Conservation (phyloP, 2,888 invertebrate species). For the Dicranocentrus wangi region DNA sequence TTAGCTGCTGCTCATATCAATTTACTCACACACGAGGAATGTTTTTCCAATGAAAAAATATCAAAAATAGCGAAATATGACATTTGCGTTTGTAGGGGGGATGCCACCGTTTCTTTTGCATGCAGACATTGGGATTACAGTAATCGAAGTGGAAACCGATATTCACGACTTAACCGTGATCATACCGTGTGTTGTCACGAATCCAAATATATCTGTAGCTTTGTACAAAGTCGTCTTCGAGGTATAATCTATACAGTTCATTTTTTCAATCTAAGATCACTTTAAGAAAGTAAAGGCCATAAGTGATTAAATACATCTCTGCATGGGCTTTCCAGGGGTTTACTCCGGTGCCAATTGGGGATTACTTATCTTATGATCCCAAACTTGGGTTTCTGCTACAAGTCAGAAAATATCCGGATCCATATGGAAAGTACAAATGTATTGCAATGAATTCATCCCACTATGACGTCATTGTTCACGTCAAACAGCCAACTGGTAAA, state of each 20-base stretch:
- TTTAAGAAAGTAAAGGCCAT: no score
- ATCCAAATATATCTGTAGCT: slow-evolving; percentile 67
- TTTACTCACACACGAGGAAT: no score
- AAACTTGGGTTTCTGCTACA: slow-evolving; percentile 61
- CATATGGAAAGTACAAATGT: slow-evolving; percentile 69
- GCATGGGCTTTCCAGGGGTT: slow-evolving; percentile 60
- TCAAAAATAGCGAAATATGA: no score
- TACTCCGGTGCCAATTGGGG: slow-evolving; percentile 42
- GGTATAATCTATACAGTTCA: slow-evolving; percentile 46
- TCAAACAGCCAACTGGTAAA: slow-evolving; percentile 55
- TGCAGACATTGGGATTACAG: slow-evolving; percentile 57
- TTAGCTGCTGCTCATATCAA: no score
- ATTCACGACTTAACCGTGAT: slow-evolving; percentile 34
- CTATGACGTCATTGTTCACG: slow-evolving; percentile 58
- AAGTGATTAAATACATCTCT: no score
- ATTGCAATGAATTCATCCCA: slow-evolving; percentile 58
- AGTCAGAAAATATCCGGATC: slow-evolving; percentile 59
- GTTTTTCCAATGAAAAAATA: no score
- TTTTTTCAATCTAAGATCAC: no score
- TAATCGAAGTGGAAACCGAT: slow-evolving; percentile 58
- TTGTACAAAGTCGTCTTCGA: slow-evolving; percentile 62
- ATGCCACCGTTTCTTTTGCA: slow-evolving; percentile 64
- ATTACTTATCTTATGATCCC: slow-evolving; percentile 62
- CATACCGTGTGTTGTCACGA: slow-evolving; percentile 66
- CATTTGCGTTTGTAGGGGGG: slow-evolving; percentile 45